Conservation (phyloP, 2,113 vertebrate genomes). For the Pseudolaguvia tuberculata region DNA sequence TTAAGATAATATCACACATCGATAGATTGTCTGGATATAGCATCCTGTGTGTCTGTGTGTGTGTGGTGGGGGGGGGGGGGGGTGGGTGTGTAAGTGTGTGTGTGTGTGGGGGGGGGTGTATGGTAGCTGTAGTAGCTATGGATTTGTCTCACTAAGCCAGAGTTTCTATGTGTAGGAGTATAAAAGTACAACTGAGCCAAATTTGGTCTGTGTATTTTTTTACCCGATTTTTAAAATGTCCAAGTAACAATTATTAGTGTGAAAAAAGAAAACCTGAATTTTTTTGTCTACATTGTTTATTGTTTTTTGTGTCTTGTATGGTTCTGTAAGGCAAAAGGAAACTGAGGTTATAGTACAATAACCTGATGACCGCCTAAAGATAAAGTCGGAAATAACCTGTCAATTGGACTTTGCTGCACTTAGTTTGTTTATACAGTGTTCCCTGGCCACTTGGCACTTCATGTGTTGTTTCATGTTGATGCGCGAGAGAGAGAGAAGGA, state of each 20-base stretch:
- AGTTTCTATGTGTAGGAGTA: conserved; percentile 35
- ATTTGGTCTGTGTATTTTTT: conserved; percentile 19
- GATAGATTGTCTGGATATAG: not conserved
- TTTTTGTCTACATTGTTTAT: conserved; percentile 59
- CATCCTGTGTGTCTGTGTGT: conserved; percentile 5
- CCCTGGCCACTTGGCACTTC: too few relatives aligned
- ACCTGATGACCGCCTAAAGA: conserved; percentile 37
- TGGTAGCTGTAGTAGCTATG: conserved; percentile 6
- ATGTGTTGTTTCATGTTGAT: too few relatives aligned
- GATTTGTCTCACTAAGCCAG: conserved; percentile 12
- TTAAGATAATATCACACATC: too few relatives aligned
- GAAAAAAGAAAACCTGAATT: not conserved
- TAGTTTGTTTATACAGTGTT: too few relatives aligned
- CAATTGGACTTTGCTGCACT: conserved; percentile 26
- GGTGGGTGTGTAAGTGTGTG: conserved; percentile 13
- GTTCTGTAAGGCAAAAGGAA: conserved; percentile 23
- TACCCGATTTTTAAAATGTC: too few relatives aligned
- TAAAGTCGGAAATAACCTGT: conserved; percentile 23
- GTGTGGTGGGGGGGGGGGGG: too few relatives aligned
- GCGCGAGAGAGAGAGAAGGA: too few relatives aligned
- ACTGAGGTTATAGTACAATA: conserved; percentile 47
- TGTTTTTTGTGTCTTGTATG: conserved; percentile 48
- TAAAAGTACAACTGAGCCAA: conserved; percentile 25
- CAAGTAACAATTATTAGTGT: conserved; percentile 11
- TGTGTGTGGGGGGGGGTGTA: too few relatives aligned